Conservation (phyloP, 2,888 invertebrate genomes). For the Zygogramma bicolorata region DNA sequence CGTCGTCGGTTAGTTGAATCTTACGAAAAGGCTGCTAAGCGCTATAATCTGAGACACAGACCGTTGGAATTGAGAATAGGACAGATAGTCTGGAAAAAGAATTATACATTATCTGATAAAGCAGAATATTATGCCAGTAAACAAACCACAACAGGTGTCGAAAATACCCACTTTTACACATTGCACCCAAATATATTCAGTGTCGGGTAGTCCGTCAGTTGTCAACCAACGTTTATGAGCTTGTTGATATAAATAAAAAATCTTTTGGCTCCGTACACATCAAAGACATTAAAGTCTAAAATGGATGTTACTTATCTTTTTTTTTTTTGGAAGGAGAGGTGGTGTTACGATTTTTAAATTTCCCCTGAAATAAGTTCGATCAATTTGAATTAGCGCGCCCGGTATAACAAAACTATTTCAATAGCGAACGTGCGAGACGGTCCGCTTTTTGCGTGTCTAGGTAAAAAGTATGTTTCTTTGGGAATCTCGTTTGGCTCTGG, state of each 20-base stretch:
- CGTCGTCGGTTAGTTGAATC: slow-evolving; percentile 14
- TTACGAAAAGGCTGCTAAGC: slow-evolving; percentile 23
- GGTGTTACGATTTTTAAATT: slow-evolving; percentile 15
- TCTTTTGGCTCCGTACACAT: slow-evolving; percentile 3
- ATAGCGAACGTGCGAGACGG: too few relatives aligned
- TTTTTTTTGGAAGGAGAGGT: slow-evolving; percentile 11
- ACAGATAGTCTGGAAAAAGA: slow-evolving; percentile 27
- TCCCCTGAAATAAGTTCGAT: too few relatives aligned
- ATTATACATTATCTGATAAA: slow-evolving; percentile 34
- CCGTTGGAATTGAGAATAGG: slow-evolving; percentile 5
- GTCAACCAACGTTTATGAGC: slow-evolving; percentile 25
- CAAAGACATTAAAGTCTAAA: neutral
- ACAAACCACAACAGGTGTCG: too few relatives aligned
- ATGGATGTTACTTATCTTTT: neutral
- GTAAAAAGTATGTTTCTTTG: too few relatives aligned
- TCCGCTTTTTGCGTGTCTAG: too few relatives aligned
- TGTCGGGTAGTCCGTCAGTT: slow-evolving; percentile 9
- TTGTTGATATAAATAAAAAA: neutral
- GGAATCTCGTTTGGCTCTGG: too few relatives aligned
- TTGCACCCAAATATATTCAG: slow-evolving; percentile 38
- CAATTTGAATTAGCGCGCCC: too few relatives aligned
- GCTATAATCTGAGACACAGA: slow-evolving; percentile 26
- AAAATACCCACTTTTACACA: too few relatives aligned
- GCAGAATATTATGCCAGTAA: slow-evolving; percentile 36
- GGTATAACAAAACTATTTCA: too few relatives aligned